Conservation (phyloP, 2,888 invertebrate genomes). For the Cerceris rybyensis region DNA sequence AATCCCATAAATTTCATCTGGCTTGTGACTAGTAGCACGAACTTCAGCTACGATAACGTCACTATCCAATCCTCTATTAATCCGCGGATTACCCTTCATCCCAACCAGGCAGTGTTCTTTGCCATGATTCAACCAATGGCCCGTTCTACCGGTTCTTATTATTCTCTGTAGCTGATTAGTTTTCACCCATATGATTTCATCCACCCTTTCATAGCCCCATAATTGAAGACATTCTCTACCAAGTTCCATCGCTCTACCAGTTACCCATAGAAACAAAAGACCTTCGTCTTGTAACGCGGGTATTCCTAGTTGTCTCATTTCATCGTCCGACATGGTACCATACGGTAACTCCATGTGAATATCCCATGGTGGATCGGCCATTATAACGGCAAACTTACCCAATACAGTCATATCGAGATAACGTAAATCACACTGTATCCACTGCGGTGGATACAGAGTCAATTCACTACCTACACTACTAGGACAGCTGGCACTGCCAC, state of each 20-base stretch:
- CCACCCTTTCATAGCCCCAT: constrained; percentile 98
- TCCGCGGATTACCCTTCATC: constrained; percentile 96
- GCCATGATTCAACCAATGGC: constrained; percentile 99
- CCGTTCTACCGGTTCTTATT: constrained; percentile 97
- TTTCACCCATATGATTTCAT: constrained; percentile 99
- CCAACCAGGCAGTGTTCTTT: constrained; percentile 98
- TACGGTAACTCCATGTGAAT: constrained; percentile 99
- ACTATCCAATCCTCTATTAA: constrained; percentile 97
- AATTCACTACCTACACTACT: constrained; percentile 82
- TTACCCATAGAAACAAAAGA: constrained; percentile 98
- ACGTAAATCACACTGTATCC: constrained; percentile 98
- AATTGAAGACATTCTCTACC: constrained; percentile 97
- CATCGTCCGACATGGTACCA: constrained; percentile 99
- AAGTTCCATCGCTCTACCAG: constrained; percentile 97
- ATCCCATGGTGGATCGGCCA: constrained; percentile 99
- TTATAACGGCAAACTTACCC: constrained; percentile 98
- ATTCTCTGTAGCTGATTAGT: constrained; percentile 98
- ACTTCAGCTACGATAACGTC: constrained; percentile 99
- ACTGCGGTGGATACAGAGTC: constrained; percentile 94
- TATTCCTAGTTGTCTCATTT: constrained; percentile 97
- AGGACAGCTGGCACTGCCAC: constrained; percentile 38
- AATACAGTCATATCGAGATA: constrained; percentile 95
- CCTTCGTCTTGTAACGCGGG: constrained; percentile 98
- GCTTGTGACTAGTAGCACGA: constrained; percentile 98
- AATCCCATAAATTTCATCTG: constrained; percentile 99